Percentiles rank a stretch among this genome's conserved stretches.
Evolutionary conservation across 1,140 invertebrate species (phyloP).

Genomic region (Pemphigus obesinymphae): DNA sequence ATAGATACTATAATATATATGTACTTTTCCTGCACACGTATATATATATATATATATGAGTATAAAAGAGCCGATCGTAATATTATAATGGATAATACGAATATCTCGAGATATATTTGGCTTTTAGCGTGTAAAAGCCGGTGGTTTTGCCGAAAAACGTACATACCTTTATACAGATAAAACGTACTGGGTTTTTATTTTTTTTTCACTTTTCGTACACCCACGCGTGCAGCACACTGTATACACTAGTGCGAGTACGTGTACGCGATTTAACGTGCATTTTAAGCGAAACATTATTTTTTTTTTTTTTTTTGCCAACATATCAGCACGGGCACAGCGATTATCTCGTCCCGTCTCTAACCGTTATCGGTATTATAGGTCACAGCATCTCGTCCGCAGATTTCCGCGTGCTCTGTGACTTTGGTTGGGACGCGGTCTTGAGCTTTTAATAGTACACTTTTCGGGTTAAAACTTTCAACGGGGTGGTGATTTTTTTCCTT

Average conservation of each 20-base stretch:
- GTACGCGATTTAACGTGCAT: background rate
- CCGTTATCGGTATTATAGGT: too few species aligned
- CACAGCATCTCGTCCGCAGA: too few species aligned
- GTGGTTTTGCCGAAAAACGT: too few species aligned
- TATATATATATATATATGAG: too few species aligned
- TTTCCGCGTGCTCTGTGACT: background rate
- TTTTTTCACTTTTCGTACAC: background rate
- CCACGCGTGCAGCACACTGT: too few species aligned
- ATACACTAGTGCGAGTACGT: too few species aligned
- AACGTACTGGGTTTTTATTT: background rate
- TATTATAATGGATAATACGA: background rate
- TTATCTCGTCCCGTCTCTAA: background rate
- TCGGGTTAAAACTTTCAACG: background rate
- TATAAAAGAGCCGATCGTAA: background rate
- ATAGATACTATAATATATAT: too few species aligned
- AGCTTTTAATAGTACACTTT: constrained; percentile 36
- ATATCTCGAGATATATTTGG: background rate
- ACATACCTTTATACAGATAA: background rate
- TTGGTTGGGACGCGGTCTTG: background rate
- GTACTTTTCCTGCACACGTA: too few species aligned
- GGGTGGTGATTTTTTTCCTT: background rate
- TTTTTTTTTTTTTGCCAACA: background rate
- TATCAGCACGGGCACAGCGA: background rate
- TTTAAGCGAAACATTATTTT: background rate
- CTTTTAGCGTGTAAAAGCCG: background rate